Percentiles rank a stretch among this genome's conserved stretches.
Evolutionary conservation across 1,140 invertebrate species (phyloP).

Genomic region (Lepidotrigona ventralis): DNA sequence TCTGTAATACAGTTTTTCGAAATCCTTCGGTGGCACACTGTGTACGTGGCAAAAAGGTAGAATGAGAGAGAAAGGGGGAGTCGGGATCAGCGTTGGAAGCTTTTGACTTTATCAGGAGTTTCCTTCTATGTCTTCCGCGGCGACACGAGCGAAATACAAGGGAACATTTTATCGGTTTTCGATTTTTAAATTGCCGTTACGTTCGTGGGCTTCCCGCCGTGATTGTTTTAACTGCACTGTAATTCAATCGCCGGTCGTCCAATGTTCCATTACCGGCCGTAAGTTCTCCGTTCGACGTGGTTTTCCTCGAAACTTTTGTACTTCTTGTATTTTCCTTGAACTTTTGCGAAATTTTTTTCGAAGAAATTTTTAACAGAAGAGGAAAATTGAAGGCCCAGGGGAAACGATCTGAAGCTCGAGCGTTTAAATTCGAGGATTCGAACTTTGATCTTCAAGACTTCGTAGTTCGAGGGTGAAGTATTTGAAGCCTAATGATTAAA

Average conservation of each 20-base stretch:
- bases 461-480: too few relatives aligned
- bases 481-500: too few relatives aligned
- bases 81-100: neutral
- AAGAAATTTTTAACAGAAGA: too few relatives aligned
- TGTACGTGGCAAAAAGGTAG: neutral
- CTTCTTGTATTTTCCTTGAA: too few relatives aligned
- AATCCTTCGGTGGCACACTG: neutral
- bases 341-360: too few relatives aligned
- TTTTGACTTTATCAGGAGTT: slow-evolving; percentile 13
- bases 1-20: slow-evolving; percentile 17
- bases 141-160: neutral
- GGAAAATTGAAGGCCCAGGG: too few relatives aligned
- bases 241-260: neutral
- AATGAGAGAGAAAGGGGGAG: too few relatives aligned
- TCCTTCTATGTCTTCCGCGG: neutral
- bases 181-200: neutral
- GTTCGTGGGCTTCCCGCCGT: neutral
- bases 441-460: too few relatives aligned
- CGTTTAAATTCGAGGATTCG: too few relatives aligned
- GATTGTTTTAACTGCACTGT: neutral
- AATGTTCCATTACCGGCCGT: neutral
- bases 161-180: slow-evolving; percentile 19
- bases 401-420: too few relatives aligned
- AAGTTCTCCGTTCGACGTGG: neutral
- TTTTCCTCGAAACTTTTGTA: neutral